These are phyloP conservation scores for Sinocyclocheilus anshuiensis DNA, from an alignment of 2,113 vertebrate genomes.

Conservation along the genomic window DNA sequence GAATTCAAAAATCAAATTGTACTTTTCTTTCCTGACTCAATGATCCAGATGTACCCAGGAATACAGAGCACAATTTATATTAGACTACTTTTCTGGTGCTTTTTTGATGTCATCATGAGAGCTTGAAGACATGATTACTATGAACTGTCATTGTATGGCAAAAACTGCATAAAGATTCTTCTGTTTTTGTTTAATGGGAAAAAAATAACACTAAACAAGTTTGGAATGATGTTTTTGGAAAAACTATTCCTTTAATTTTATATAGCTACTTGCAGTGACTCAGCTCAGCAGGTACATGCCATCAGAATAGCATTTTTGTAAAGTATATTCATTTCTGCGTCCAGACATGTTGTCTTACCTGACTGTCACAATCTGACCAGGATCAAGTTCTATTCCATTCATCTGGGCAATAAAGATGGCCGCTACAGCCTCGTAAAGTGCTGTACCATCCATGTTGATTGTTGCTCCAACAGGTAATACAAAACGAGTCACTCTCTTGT, in stretches of 20 bases:
- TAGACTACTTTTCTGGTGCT: neutral
- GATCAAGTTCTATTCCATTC: conserved; percentile 91
- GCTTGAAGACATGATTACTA: neutral
- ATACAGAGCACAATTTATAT: neutral
- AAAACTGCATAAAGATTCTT: no score
- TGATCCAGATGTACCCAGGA: neutral
- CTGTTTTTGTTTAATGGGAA: neutral
- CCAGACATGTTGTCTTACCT: conserved; percentile 74
- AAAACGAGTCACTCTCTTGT: conserved; percentile 95
- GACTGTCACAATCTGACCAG: conserved; percentile 94
- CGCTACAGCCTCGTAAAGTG: conserved; percentile 96
- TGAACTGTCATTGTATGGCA: neutral
- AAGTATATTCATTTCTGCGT: neutral
- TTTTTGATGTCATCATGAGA: neutral
- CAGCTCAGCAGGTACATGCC: no score
- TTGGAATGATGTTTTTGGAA: neutral
- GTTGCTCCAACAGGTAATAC: conserved; percentile 98
- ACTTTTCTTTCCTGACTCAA: neutral
- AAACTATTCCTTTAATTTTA: no score
- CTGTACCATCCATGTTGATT: conserved; percentile 99
- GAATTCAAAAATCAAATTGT: neutral
- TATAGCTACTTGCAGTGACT: neutral
- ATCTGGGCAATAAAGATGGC: conserved; percentile 99
- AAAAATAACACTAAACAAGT: neutral
- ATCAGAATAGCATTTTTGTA: neutral